Evolutionary conservation across 2,113 vertebrate genomes (phyloP).

Genomic region (Xenopus borealis): DNA sequence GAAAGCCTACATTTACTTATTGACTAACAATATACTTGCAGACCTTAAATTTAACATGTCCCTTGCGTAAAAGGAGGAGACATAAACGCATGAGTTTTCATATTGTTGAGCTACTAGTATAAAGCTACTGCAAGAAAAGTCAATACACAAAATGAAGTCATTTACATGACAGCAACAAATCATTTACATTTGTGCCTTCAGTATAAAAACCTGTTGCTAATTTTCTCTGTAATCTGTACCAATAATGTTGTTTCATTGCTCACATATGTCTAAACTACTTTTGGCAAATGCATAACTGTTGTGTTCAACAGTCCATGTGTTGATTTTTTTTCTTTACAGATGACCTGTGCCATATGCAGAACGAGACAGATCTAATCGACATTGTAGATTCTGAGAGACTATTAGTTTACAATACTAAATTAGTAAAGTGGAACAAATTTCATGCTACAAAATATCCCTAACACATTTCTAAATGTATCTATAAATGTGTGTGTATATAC

Average conservation of each 20-base stretch:
- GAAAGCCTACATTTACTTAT: background rate
- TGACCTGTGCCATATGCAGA: constrained; percentile 10
- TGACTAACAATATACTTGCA: background rate
- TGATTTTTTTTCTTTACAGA: background rate
- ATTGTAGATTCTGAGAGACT: too few species aligned
- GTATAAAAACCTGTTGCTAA: constrained; percentile 55
- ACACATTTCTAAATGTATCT: too few species aligned
- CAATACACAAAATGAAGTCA: too few species aligned
- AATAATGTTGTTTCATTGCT: constrained; percentile 62
- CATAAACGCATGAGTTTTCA: background rate
- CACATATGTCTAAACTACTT: constrained; percentile 57
- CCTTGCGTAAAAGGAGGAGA: background rate
- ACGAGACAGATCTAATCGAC: background rate
- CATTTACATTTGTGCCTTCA: constrained; percentile 60
- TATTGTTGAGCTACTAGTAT: too few species aligned
- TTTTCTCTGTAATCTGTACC: constrained; percentile 52
- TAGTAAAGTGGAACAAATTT: too few species aligned
- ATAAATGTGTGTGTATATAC: too few species aligned
- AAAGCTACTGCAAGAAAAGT: too few species aligned
- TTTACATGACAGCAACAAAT: constrained; percentile 56
- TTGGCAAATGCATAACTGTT: constrained; percentile 42
- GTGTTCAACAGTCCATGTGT: background rate
- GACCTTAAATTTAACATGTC: background rate
- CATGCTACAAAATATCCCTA: too few species aligned
- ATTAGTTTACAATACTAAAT: too few species aligned